Evolutionary conservation across 2,888 invertebrate species (phyloP), one percentile per base, ranked within the genome.

Genomic region (Pseudanteris insignis): DNA sequence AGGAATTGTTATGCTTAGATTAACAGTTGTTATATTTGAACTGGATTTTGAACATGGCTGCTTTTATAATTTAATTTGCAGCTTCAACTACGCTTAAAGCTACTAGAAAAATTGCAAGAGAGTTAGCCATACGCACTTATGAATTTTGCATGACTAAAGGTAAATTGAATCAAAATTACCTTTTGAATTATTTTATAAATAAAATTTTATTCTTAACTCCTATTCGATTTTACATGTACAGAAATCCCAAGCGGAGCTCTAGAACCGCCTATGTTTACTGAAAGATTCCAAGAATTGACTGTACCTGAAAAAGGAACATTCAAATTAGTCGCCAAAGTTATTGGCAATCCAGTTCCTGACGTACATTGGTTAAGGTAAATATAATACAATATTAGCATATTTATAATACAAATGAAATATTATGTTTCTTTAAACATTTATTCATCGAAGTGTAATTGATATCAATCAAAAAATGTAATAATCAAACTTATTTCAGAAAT

Each of bases 291-390:
- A 82, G 94, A 94, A 80, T 85, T 89, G 67, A 88, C 86, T 24
- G 89, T 93, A 1, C 90, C 89, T 58, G 91, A 92, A 79, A 89
- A 90, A 64, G 88, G 87, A 34, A 89, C 88, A 2, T 87, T 93
- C 58, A 86, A 83, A 67, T 83, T 96, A 46, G 84, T 84, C 32
- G 94, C 94, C 8, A 91, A 90, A 81, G 94, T 96, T 1, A 89
- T 87, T 5, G 96, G 95, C 38, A 90, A 92, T 77, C 96, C 96
- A 38, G 88, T 89, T 1, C 95, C 96, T n/a, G 89, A 89, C 74
- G 88, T 96, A 12, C 87, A 88, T 30, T 96, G 96, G 96, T 86
- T 92, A 58, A 89, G 82, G 84, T 84, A 75, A 73, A 77, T 11
- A 48, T 47, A 25, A 6, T n/a, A n/a, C n/a, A n/a, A n/a, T n/a